Evolutionary conservation across 2,113 vertebrate genomes (phyloP).

Genomic region (Macrotis lagotis): DNA sequence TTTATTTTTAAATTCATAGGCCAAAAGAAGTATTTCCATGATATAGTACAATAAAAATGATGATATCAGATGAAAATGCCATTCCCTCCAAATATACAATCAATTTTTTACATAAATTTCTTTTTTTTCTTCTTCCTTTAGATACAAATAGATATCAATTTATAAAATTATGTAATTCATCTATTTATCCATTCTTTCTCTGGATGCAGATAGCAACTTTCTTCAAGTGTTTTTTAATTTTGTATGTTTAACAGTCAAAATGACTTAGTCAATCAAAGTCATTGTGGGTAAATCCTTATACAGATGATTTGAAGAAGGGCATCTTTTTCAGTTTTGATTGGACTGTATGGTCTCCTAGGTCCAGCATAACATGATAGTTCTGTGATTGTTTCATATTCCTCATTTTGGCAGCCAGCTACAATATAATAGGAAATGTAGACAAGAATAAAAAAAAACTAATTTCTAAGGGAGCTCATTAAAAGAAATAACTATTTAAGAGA

Average conservation of each 20-base stretch:
- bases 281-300: not conserved
- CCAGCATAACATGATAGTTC: not conserved
- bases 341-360: not conserved
- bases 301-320: not conserved
- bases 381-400: not conserved
- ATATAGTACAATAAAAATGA: not conserved
- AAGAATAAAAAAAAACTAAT: not conserved
- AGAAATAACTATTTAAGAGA: constrained; percentile 7
- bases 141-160: no score
- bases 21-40: not conserved
- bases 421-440: constrained; percentile 4
- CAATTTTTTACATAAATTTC: not conserved
- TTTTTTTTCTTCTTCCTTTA: not conserved
- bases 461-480: constrained; percentile 33
- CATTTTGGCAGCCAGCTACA: not conserved
- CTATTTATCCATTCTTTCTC: not conserved
- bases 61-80: not conserved
- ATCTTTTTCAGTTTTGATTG: not conserved
- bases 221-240: not conserved
- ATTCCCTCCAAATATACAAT: not conserved
- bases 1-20: not conserved
- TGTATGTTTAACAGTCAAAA: not conserved
- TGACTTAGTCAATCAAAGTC: not conserved
- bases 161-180: not conserved
- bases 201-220: not conserved